Percentiles rank a stretch among this genome's conserved stretches.
Evolutionary conservation across 1,140 invertebrate genomes (phyloP).

Genomic region (Aphis gossypii): DNA sequence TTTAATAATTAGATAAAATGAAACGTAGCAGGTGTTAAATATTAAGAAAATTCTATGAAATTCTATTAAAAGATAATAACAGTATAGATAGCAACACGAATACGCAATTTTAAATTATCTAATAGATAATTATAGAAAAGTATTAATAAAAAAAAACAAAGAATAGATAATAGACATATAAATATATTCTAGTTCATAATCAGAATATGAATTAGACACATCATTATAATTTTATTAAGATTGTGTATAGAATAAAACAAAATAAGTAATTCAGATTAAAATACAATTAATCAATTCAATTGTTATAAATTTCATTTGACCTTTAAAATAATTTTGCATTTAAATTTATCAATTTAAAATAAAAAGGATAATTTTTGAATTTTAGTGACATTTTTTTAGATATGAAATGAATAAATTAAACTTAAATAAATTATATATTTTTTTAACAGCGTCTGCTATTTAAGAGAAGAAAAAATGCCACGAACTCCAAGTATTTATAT

Average conservation of each 20-base stretch:
- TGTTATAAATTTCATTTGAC: not conserved
- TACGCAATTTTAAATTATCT: not conserved
- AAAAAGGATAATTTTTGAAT: not conserved
- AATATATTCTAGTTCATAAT: not conserved
- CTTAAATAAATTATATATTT: no score
- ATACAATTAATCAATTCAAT: not conserved
- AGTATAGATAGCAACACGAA: no score
- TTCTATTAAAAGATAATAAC: no score
- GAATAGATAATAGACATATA: no score
- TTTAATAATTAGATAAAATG: not conserved
- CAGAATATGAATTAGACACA: not conserved
- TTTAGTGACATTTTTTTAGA: not conserved
- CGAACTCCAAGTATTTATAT: not conserved
- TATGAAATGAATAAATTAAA: not conserved
- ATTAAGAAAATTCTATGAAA: not conserved
- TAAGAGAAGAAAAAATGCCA: not conserved
- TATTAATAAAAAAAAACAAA: not conserved
- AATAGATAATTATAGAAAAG: not conserved
- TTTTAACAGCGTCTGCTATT: not conserved
- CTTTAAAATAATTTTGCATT: not conserved
- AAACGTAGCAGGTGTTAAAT: not conserved
- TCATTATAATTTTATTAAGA: not conserved
- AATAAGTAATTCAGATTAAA: not conserved
- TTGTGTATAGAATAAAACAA: not conserved
- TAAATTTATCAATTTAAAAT: not conserved